phyloP scores from a whole-genome alignment of 2,113 vertebrate genomes.

The Stictonetta naevosa region DNA sequence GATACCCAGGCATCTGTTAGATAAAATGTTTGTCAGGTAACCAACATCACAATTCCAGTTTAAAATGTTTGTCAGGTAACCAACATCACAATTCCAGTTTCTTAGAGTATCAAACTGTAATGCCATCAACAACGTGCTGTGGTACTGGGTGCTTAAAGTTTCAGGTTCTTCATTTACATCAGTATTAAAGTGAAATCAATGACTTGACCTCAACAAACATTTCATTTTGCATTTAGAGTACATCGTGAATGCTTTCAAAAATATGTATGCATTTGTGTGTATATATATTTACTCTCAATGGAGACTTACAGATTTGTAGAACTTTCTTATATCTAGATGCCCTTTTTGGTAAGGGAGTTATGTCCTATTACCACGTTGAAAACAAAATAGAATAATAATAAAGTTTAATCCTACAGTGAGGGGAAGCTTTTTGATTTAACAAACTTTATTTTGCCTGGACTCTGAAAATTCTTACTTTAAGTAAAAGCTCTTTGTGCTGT shows the following conservation, averaged over 20 bases:
- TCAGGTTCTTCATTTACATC: background rate
- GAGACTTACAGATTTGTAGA: background rate
- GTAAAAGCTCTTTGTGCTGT: background rate
- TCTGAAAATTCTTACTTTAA: background rate
- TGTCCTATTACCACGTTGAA: background rate
- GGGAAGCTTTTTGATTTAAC: background rate
- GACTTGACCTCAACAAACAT: background rate
- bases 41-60: background rate
- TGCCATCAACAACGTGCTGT: background rate
- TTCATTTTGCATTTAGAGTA: background rate
- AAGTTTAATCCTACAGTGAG: background rate
- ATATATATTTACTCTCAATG: background rate
- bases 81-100: background rate
- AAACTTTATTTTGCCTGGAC: background rate
- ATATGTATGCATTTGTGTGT: background rate
- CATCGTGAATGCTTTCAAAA: background rate
- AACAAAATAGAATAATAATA: background rate
- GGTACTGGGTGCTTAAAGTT: background rate
- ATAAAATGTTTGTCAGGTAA: fast-evolving
- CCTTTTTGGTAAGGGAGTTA: background rate
- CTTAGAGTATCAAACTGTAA: background rate
- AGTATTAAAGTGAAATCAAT: background rate
- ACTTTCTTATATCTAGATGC: background rate
- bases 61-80: background rate
- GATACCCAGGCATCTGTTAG: background rate